Evolutionary conservation across 2,797 vertebrate species (phyloP), one percentile per base, ranked within the genome.

Genomic region (Semaprochilodus insignis): DNA sequence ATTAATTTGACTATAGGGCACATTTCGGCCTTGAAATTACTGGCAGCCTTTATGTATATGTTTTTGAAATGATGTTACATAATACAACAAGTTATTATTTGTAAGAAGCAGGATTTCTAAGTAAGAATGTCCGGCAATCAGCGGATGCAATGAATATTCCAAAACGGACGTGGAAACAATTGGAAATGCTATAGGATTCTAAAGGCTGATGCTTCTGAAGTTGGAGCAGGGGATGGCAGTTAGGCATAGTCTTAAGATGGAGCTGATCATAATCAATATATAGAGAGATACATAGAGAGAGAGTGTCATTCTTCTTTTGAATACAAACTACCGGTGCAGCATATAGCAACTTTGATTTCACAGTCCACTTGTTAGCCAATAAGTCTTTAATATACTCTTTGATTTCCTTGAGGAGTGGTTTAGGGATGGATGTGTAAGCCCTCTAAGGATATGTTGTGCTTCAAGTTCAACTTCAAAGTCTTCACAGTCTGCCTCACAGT

Each of bases 381-480:
- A 73, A 31, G 71, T 55, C 71, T 55, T 55, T 31, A 73, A 73
- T 73, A 73, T 73, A 54, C 14, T 55, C 70, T 73, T 54, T 73
- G 51, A 67, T 67, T 67, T 67, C 65, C 65, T 54, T 17, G 48
- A 73, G 51, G 70, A 71, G 44, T 60, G 34, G 55, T 60, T 36
- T 76, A 76, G 74, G n/a, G 71, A 27, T 73, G 62, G 19, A 62
- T 62, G 40, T 77, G 36, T 65, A 63, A 62, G 40, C 16, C 6
- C 51, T 73, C 51, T 55, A 21, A 10, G 34, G 65, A 34, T 36
- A 67, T 67, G 65, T 40, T 67, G 65, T 34, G 34, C 65, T 67
- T 67, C 65, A 67, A 40, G 65, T 63, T 27, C 23, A 63, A 16
- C 7, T 67, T 67, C 65, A 67, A 67, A 67, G 65, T 36, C 31